Evolutionary conservation across 2,888 invertebrate species (phyloP), one percentile per base, ranked within the genome.

Genomic region (Thyatira batis): DNA sequence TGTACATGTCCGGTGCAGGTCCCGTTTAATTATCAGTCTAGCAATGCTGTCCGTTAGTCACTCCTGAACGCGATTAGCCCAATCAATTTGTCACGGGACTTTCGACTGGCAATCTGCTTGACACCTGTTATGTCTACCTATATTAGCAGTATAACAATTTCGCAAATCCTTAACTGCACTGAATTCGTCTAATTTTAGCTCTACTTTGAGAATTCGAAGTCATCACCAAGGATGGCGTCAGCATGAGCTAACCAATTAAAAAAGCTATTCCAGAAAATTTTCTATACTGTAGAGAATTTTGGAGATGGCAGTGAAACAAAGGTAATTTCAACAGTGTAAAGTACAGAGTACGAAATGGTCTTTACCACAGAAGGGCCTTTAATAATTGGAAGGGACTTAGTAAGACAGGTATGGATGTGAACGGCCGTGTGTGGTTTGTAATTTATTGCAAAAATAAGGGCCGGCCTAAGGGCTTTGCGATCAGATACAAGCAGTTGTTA

Each of bases 371-470:
- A 30, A n/a, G 39, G 23, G 6, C 39, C 39, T 17, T 39, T 53
- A 67, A 65, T 71, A 73, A 76, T 75, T 69, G 74, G 64, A 73
- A 71, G 69, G 61, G 71, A 65, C 68, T 74, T 65, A 66, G 60
- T 5, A 8, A 28, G 71, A 67, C 67, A 70, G 67, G 66, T 72
- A 69, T 62, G 65, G 69, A 69, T 76, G 70, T 63, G 48, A 69
- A 69, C 67, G 58, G 63, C 57, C 67, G 71, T 67, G 74, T 70
- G 74, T 61, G 73, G 71, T 69, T 70, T 63, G 71, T 80, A 77
- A 82, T 82, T 80, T 81, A 82, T 82, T 76, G 73, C 75, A 71
- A 78, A 76, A 76, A 78, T 75, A 73, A 77, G 69, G 67, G 68
- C 61, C 55, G 52, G 23, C 53, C 60, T 51, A 39, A 56, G 53